Conservation (phyloP, 1,140 invertebrate genomes). For the Eurosta solidaginis region DNA sequence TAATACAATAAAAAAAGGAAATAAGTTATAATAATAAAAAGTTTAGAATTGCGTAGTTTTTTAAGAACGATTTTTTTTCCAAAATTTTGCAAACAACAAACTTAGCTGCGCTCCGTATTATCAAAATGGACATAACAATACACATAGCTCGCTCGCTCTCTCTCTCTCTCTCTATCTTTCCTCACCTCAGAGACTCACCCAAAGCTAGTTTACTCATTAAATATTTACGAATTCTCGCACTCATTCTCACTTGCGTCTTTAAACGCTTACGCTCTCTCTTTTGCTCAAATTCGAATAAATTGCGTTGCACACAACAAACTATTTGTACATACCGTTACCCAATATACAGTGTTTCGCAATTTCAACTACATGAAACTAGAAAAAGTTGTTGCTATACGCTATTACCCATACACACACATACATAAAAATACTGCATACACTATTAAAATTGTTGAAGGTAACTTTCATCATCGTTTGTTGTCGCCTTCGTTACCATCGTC, state of each 20-base stretch:
- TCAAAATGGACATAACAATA: no score
- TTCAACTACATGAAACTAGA: background rate
- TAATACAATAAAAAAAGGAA: no score
- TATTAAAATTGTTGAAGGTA: background rate
- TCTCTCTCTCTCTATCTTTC: background rate
- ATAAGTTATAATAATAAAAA: no score
- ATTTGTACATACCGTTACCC: background rate
- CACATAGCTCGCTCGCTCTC: background rate
- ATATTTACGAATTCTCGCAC: conserved; percentile 57
- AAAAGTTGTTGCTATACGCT: conserved; percentile 31
- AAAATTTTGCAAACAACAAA: no score
- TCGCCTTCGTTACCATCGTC: conserved; percentile 13
- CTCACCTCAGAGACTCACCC: background rate
- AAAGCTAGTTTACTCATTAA: no score
- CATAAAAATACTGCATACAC: conserved; percentile 29
- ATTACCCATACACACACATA: conserved; percentile 15
- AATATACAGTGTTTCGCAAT: background rate
- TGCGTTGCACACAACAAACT: background rate
- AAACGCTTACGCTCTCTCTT: conserved; percentile 37
- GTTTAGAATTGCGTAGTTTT: no score
- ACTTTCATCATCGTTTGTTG: conserved; percentile 30
- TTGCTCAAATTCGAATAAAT: conserved; percentile 20
- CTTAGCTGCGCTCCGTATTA: no score
- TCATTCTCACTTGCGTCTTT: conserved; percentile 41
- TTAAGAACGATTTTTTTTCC: no score